These are phyloP conservation scores for Eupithecia pulchellata DNA, from an alignment of 2,888 invertebrate genomes.

Conservation along the genomic window DNA sequence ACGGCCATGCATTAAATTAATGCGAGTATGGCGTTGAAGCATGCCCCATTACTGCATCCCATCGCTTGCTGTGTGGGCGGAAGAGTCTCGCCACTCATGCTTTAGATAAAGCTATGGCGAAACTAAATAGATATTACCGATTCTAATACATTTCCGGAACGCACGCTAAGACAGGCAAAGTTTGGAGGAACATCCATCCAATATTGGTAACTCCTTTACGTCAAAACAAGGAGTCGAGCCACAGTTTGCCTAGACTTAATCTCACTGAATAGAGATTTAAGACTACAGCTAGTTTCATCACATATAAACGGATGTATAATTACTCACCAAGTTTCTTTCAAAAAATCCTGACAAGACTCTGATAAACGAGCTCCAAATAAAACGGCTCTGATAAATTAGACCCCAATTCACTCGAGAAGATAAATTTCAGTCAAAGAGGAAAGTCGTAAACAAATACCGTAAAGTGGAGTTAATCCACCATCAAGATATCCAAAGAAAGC, in stretches of 20 bases:
- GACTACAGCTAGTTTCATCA: not conserved
- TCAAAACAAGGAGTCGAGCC: not conserved
- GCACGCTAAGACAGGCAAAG: not conserved
- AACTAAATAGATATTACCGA: not conserved
- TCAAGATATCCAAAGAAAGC: conserved; percentile 54
- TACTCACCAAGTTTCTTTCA: not conserved
- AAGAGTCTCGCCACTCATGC: not conserved
- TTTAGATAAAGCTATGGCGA: conserved; percentile 5
- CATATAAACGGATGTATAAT: not conserved
- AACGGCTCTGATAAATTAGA: conserved; percentile 8
- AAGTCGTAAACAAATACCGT: conserved; percentile 30
- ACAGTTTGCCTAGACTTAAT: not conserved
- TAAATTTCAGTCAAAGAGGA: conserved; percentile 20
- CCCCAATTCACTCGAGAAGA: conserved; percentile 9
- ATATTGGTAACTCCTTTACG: not conserved
- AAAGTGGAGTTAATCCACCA: conserved; percentile 30
- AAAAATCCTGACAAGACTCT: conserved; percentile 4
- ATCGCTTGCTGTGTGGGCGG: not conserved
- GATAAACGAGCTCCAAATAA: conserved; percentile 10
- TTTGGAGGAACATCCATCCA: not conserved
- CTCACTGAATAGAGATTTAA: not conserved
- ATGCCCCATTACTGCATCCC: conserved; percentile 7
- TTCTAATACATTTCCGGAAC: not conserved
- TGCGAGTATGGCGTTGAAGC: not conserved
- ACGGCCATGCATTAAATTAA: not conserved